Evolutionary conservation across 2,797 vertebrate species (phyloP).

Genomic region (Acanthis flammea): DNA sequence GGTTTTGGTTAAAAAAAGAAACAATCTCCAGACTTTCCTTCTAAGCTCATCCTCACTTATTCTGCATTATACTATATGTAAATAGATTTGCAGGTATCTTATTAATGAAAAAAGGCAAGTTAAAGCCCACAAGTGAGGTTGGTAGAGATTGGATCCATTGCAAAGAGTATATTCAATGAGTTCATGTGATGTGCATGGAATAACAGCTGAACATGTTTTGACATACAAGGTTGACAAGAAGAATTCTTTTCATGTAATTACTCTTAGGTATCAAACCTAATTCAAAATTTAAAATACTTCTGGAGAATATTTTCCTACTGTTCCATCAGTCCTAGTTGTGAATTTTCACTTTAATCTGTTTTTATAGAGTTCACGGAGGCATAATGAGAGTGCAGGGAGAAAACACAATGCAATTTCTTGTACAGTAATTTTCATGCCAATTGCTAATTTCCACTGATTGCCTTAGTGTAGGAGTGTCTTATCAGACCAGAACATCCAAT

Average conservation of each 20-base stretch:
- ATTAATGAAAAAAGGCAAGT: background rate
- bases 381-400: background rate
- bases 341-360: background rate
- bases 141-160: background rate
- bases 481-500: background rate
- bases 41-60: background rate
- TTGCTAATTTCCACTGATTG: constrained; percentile 12
- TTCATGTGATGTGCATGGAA: background rate
- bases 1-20: background rate
- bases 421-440: constrained; percentile 10
- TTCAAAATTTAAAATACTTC: background rate
- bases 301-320: background rate
- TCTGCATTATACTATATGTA: background rate
- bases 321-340: background rate
- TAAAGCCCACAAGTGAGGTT: background rate
- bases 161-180: background rate
- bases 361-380: background rate
- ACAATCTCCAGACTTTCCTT: background rate
- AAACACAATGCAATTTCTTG: background rate
- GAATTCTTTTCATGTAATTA: background rate
- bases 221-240: background rate
- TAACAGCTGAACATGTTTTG: background rate
- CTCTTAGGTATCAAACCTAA: background rate
- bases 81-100: background rate
- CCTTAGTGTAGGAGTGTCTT: background rate